Conservation (phyloP, 1,140 invertebrate species). For the Ceratoteleas bidentatus region DNA sequence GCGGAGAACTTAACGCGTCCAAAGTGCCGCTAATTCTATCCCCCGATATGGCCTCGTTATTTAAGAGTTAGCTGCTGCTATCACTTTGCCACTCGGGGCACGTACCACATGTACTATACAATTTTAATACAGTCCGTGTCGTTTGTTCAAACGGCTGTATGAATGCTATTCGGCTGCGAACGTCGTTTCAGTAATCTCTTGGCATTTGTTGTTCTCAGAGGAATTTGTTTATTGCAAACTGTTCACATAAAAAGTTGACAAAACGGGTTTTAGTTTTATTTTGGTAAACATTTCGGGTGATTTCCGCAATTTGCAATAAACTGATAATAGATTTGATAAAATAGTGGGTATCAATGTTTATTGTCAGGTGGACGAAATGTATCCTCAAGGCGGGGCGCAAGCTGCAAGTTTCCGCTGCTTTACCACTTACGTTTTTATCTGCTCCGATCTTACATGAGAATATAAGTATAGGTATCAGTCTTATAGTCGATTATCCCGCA, state of each 20-base stretch:
- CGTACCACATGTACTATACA: not conserved
- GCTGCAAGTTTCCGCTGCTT: slow-evolving; percentile 63
- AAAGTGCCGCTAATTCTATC: slow-evolving; percentile 69
- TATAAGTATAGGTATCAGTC: slow-evolving; percentile 66
- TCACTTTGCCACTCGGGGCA: slow-evolving; percentile 10
- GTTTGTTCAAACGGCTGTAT: too few species aligned
- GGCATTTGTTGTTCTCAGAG: too few species aligned
- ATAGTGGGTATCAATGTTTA: slow-evolving; percentile 52
- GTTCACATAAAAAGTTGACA: too few species aligned
- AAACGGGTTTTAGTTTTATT: too few species aligned
- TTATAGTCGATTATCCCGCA: slow-evolving; percentile 67
- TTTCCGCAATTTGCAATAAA: slow-evolving; percentile 5
- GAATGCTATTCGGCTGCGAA: too few species aligned
- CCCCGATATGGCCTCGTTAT: slow-evolving; percentile 48
- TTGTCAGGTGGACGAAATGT: slow-evolving; percentile 63
- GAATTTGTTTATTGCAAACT: too few species aligned
- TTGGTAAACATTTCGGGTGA: too few species aligned
- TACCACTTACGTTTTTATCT: slow-evolving; percentile 68
- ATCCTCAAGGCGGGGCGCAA: slow-evolving; percentile 66
- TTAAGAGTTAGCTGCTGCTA: slow-evolving; percentile 46
- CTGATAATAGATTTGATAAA: slow-evolving; percentile 33
- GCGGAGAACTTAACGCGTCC: slow-evolving; percentile 65
- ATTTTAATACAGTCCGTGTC: not conserved
- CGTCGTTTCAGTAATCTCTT: too few species aligned
- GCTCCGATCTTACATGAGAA: slow-evolving; percentile 66